Evolutionary conservation across 2,888 invertebrate genomes (phyloP).

Genomic region (Leucophenga maculata): DNA sequence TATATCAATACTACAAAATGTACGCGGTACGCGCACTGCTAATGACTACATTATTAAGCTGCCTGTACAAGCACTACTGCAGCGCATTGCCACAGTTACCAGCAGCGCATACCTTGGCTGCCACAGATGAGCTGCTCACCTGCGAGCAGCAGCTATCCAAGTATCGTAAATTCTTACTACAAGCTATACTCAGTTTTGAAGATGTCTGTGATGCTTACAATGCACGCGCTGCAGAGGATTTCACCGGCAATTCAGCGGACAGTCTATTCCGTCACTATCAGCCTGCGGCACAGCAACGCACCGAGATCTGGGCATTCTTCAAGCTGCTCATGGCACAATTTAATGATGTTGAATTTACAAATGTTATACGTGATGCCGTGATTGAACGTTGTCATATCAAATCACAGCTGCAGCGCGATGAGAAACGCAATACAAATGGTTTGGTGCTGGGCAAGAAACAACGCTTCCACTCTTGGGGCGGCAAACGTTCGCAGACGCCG

Average conservation of each 20-base stretch:
- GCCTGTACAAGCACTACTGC: constrained; percentile 19
- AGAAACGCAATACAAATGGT: constrained; percentile 65
- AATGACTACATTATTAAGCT: background rate
- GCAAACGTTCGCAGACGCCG: constrained; percentile 59
- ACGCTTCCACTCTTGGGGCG: constrained; percentile 72
- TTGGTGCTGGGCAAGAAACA: constrained; percentile 70
- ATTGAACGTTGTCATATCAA: constrained; percentile 67
- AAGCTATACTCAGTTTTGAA: constrained; percentile 69
- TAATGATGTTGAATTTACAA: constrained; percentile 66
- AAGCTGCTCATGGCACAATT: constrained; percentile 69
- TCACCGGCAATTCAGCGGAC: constrained; percentile 7
- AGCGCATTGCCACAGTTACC: constrained; percentile 38
- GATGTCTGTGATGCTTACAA: constrained; percentile 69
- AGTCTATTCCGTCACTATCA: constrained; percentile 58
- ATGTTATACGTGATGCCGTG: constrained; percentile 65
- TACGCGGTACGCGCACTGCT: background rate
- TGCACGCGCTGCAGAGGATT: constrained; percentile 34
- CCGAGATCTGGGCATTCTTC: constrained; percentile 69
- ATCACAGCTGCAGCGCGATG: constrained; percentile 59
- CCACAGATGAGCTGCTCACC: constrained; percentile 52
- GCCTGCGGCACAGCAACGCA: constrained; percentile 59
- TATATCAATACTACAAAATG: background rate
- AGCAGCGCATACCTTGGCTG: constrained; percentile 29
- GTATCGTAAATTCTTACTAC: constrained; percentile 67
- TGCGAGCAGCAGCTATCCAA: constrained; percentile 68